phyloP scores from a whole-genome alignment of 2,888 invertebrate species.

The Oligia latruncula region DNA sequence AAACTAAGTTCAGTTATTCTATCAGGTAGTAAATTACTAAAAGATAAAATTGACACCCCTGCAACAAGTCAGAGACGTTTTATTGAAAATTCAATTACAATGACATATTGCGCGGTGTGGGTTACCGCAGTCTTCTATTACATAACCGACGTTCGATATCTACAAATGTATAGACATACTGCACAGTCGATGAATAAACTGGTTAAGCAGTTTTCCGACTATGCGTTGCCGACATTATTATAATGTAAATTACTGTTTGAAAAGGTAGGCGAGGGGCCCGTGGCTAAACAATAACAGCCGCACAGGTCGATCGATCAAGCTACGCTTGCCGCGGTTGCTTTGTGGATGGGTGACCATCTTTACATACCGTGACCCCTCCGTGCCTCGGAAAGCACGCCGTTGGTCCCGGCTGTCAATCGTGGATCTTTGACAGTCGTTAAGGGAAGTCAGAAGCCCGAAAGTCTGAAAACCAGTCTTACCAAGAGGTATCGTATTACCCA shows the following conservation, averaged over 20 bases:
- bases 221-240: neutral
- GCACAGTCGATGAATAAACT: neutral
- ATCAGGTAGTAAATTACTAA: neutral
- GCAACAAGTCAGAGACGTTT: constrained; percentile 39
- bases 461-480: too few relatives aligned
- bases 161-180: neutral
- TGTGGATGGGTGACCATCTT: too few relatives aligned
- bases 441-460: too few relatives aligned
- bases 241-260: neutral
- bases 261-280: neutral
- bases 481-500: too few relatives aligned
- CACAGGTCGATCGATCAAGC: too few relatives aligned
- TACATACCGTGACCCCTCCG: too few relatives aligned
- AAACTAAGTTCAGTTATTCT: neutral
- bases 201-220: neutral
- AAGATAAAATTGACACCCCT: constrained; percentile 42
- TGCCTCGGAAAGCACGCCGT: too few relatives aligned
- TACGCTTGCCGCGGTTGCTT: too few relatives aligned
- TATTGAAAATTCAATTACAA: constrained; percentile 69
- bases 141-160: constrained; percentile 52
- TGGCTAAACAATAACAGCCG: too few relatives aligned
- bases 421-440: too few relatives aligned
- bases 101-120: constrained; percentile 66
- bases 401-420: too few relatives aligned
- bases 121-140: constrained; percentile 61